Evolutionary conservation across 37 sponge, comb jelly and placozoan genomes (phyloP).

Genomic region (Haliclona indistincta): DNA sequence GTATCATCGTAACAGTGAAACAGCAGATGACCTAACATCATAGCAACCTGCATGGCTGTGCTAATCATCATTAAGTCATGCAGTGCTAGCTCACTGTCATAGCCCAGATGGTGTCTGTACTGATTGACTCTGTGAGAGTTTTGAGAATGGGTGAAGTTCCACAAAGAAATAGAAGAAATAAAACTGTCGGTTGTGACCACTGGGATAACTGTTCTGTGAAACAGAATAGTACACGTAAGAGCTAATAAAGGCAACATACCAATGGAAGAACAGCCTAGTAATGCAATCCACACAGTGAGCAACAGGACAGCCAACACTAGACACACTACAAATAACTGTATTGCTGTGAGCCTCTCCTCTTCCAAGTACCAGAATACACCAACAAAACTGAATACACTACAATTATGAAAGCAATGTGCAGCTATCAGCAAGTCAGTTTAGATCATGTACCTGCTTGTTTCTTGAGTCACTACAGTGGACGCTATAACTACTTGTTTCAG

Average conservation of each 20-base stretch:
- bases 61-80: background rate
- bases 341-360: background rate
- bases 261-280: no score
- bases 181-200: constrained; percentile 18
- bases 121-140: constrained; percentile 80
- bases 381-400: background rate
- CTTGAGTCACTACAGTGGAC: constrained; percentile 13
- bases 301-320: background rate
- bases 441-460: constrained; percentile 2
- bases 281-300: no score
- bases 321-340: background rate
- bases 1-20: no score
- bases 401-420: background rate
- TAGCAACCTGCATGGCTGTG: constrained; percentile 5
- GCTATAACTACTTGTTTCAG: constrained; percentile 4
- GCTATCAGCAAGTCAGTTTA: background rate
- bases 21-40: constrained; percentile 27
- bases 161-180: constrained; percentile 49
- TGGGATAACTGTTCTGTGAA: background rate
- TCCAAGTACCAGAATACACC: background rate
- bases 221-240: no score
- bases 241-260: no score
- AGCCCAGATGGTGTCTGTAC: constrained; percentile 80
- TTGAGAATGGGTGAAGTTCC: constrained; percentile 62
- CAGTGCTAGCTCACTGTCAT: constrained; percentile 68